Evolutionary conservation across 2,797 vertebrate species (phyloP).

Genomic region (Melanotaenia trifasciata): DNA sequence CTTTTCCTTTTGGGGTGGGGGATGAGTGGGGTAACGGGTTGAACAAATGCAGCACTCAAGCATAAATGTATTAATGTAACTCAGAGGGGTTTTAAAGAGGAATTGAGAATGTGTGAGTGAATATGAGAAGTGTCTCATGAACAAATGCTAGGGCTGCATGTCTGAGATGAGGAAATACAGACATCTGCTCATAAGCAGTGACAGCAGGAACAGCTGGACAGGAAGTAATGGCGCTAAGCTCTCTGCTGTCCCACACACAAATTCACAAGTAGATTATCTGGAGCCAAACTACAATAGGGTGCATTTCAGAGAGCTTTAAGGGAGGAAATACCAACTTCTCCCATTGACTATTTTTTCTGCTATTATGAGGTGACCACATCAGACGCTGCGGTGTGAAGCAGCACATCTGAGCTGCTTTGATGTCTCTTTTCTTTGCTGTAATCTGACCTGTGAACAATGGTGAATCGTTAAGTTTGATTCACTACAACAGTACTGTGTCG

Average conservation of each 20-base stretch:
- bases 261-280: constrained; percentile 85
- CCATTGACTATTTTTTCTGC: constrained; percentile 34
- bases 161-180: constrained; percentile 82
- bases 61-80: constrained; percentile 54
- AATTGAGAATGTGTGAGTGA: constrained; percentile 27
- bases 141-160: constrained; percentile 26
- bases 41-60: constrained; percentile 9
- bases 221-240: constrained; percentile 85
- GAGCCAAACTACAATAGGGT: constrained; percentile 66
- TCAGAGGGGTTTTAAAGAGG: constrained; percentile 28
- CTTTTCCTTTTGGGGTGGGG: constrained; percentile 4
- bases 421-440: constrained; percentile 38
- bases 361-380: constrained; percentile 43
- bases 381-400: constrained; percentile 8
- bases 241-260: constrained; percentile 12
- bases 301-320: constrained; percentile 57
- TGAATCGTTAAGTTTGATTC: constrained; percentile 59
- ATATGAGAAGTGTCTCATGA: constrained; percentile 15
- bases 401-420: constrained; percentile 42
- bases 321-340: constrained; percentile 31
- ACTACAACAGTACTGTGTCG: constrained; percentile 41
- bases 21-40: not conserved
- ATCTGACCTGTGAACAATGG: constrained; percentile 60
- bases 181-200: constrained; percentile 85
- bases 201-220: constrained; percentile 89